Base-by-base conservation (phyloP, 2,113 vertebrate genomes). In the Mungos mungo region DNA sequence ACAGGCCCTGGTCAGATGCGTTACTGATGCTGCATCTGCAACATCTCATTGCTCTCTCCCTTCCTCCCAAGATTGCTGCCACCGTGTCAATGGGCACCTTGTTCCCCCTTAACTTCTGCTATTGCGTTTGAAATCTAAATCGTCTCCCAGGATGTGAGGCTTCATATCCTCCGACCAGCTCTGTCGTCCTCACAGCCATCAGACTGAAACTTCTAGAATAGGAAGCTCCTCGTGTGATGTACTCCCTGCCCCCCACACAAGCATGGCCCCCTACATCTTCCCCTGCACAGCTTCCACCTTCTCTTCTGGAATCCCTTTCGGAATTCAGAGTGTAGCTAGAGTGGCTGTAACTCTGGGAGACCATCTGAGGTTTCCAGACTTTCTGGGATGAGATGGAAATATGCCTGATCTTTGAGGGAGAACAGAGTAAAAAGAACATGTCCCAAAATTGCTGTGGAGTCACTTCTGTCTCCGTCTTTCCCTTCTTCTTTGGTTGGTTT, bases 381-480 rank as follows among this genome's bases (percentile, higher is more conserved):
- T 88, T 77, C 71, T 76, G 54, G 86, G 77, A 66, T 16, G 83
- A 52, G 63, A 21, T 90, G 87, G 82, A 68, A 71, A 93, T 60
- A 88, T 60, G 11, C 33, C 18, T 10, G 41, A 80, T 41, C 45
- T 29, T 3, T 1, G 3, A 63, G n/a, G 41, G 69, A 88, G 16
- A 74, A 4, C 57, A 4, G 45, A 72, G 25, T n/a, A 72, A 83
- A 66, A 29, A 74, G 63, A 88, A 65, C 88, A 5, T 1, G 21
- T 57, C 63, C 83, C 47, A 0, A 21, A 38, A 45, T 16, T 63
- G 50, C 10, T 29, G 54, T 3, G 4, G 45, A 52, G 31, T 57
- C 72, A 21, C 12, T 82, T 47, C 41, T 25, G 41, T 66, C 50
- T 60, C 0, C 0, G 41, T 63, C 54, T 90, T 65, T 65, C 41